A percentile compares a stretch with the other conserved stretches of the same genome.
phyloP scores from a whole-genome alignment of 2,888 invertebrate species.

The Ditula angustiorana region DNA sequence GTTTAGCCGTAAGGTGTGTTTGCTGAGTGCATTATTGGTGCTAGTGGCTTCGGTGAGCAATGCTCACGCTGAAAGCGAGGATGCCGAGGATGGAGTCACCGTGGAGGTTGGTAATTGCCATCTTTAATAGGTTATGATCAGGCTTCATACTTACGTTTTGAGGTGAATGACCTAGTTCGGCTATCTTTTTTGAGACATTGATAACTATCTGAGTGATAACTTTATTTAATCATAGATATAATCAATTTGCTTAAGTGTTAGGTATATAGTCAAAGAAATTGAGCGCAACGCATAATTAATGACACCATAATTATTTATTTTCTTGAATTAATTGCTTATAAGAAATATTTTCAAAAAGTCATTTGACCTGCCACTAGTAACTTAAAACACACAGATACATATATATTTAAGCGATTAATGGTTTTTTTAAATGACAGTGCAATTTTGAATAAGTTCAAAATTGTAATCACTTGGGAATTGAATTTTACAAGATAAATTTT shows the following conservation, averaged over 20 bases:
- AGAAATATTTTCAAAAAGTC: too few relatives aligned
- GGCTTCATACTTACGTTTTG: neutral
- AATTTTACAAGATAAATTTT: too few relatives aligned
- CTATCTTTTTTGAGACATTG: conserved; percentile 32
- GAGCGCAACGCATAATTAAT: too few relatives aligned
- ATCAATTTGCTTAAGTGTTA: neutral
- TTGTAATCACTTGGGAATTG: too few relatives aligned
- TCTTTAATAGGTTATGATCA: conserved; percentile 31
- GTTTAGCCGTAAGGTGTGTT: conserved; percentile 58
- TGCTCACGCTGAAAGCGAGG: conserved; percentile 57
- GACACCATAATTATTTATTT: too few relatives aligned
- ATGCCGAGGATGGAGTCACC: conserved; percentile 66
- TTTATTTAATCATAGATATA: conserved; percentile 19
- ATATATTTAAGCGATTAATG: too few relatives aligned
- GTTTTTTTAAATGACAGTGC: too few relatives aligned
- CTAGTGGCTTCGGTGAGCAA: conserved; percentile 54
- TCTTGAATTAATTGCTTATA: too few relatives aligned
- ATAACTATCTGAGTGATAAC: conserved; percentile 19
- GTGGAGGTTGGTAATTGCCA: conserved; percentile 71
- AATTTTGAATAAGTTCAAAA: too few relatives aligned
- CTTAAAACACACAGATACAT: too few relatives aligned
- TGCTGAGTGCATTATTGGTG: conserved; percentile 65
- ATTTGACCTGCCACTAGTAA: too few relatives aligned
- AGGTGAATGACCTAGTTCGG: conserved; percentile 54
- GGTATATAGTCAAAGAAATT: too few relatives aligned